Base-by-base conservation (phyloP, 2,113 vertebrate species). In the Psephotus haematonotus region DNA sequence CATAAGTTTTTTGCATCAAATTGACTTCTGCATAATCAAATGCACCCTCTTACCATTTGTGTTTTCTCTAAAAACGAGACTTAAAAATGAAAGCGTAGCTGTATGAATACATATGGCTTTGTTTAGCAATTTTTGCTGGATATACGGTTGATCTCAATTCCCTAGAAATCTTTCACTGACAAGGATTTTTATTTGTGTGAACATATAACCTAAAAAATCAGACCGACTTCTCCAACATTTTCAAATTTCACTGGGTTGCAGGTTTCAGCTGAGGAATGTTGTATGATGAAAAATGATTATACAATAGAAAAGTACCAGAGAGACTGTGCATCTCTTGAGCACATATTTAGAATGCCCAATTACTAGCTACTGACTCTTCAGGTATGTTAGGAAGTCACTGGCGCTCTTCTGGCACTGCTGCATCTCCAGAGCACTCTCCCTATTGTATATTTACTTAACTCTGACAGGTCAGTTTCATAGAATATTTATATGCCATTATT, bases 111-210 rank as follows among this genome's bases (percentile, higher is more conserved):
- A 37, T 70, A 88, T 59, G n/a, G 35, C 31, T 52, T 85, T 57
- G 47, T 82, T 87, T 52, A 88, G 53, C 49, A 81, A 37, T 15
- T 90, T 82, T 90, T 93, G 44, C 63, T 88, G 55, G 23, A 5
- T 86, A 24, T 81, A 49, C 39, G 31, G 15, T 47, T 5, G 6
- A 47, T 90, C 50, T 53, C 37, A 65, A 71, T 88, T 88, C 82
- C 60, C 50, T 82, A 47, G 43, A 88, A 90, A 74, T 82, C 81
- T 75, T 84, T 70, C 33, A 57, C 18, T 87, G 47, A 63, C 27
- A 60, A 86, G 70, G 46, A 44, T 68, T 82, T 92, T 93, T 69
- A 92, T 83, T 88, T 75, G n/a, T 70, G 44, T 41, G n/a, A 93
- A 41, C 24, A 41, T 46, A 33, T 18, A 59, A 50, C 70, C 80